Conservation (phyloP, 2,113 vertebrate species). For the Clarias gariepinus region DNA sequence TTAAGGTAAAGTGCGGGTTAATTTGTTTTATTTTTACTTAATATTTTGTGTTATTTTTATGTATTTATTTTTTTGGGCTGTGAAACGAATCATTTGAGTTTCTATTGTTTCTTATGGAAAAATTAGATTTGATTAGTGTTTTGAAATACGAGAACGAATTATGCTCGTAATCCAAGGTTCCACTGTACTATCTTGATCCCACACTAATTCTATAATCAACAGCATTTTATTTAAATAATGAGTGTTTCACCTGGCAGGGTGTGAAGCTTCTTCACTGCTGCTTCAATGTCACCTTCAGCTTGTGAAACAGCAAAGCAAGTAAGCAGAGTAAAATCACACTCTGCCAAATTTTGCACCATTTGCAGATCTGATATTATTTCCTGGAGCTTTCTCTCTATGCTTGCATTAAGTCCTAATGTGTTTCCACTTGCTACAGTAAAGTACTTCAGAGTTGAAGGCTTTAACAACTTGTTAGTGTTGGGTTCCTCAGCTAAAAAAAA, state of each 20-base stretch:
- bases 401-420: rapidly evolving
- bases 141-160: no score
- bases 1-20: no score
- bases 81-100: no score
- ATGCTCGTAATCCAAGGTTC: no score
- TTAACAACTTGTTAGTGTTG: no score
- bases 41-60: no score
- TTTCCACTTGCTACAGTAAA: background rate
- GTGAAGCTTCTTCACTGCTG: background rate
- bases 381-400: background rate
- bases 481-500: no score
- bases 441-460: no score
- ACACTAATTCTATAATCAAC: background rate
- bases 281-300: constrained; percentile 8
- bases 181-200: background rate
- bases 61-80: no score
- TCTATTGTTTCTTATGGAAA: no score
- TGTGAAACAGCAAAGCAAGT: background rate
- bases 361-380: background rate
- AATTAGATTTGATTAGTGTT: no score
- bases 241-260: background rate
- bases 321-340: background rate
- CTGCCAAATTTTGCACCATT: background rate
- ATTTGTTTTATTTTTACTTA: no score
- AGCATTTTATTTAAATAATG: background rate